Base-by-base conservation (phyloP, 2,888 invertebrate species). In the Lasioglossum villosulum region DNA sequence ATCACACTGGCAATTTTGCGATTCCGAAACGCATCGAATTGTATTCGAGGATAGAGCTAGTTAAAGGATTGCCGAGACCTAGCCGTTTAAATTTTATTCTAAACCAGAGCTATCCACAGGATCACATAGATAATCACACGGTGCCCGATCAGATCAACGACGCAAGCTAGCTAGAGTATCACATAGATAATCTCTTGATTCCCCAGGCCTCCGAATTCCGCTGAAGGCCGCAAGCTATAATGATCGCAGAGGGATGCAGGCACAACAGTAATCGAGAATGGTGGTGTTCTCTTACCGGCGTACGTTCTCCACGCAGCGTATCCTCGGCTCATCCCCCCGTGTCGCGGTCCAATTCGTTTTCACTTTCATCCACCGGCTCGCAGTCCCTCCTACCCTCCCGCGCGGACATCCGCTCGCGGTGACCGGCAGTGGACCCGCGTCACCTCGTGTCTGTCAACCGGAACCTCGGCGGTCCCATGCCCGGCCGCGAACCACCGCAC, bases 291-390 rank as follows among this genome's bases (percentile, higher is more conserved):
- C 80, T 66, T 66, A 83, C 77, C 87, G 80, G 84, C 71, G 83
- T 70, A 78, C 80, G 89, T 88, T 84, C 82, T 82, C 86, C 91
- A 77, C 81, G 78, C 86, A 84, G 84, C 88, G 84, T 88, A 89
- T 84, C 86, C 89, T 82, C 81, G 75, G 74, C 71, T 76, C 86
- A 77, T 88, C 86, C 84, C 82, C 75, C 78, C 80, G 71, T 80
- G 70, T 79, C 52, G 73, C 73, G 80, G 79, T 73, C 75, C 84
- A 78, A 83, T 80, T 74, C 88, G 89, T 89, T 90, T 90, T 90
- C 91, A 90, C 90, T 91, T 90, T 90, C 90, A 86, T 91, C 88
- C 88, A 87, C 71, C 87, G 84, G 83, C 86, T 81, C 81, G 77
- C 42, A 78, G 70, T 77, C 78, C 79, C 88, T 82, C 82, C 86